These are phyloP conservation scores for Alloplasta piceator DNA, from an alignment of 2,888 invertebrate genomes.

Conservation along the genomic window DNA sequence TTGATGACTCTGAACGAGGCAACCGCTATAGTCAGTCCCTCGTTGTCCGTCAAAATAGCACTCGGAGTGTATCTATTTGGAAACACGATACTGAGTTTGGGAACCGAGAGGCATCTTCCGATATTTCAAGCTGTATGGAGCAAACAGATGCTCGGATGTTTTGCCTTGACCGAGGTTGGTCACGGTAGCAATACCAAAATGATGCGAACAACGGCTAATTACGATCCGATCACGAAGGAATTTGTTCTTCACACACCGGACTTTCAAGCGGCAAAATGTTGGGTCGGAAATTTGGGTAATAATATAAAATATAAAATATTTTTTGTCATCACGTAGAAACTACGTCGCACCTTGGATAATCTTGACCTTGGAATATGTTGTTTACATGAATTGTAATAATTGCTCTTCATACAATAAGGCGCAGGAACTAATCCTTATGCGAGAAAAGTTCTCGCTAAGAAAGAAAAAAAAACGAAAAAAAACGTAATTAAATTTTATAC, in stretches of 20 bases:
- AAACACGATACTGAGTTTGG: constrained; percentile 89
- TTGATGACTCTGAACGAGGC: constrained; percentile 92
- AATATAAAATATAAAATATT: no score
- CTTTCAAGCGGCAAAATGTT: constrained; percentile 92
- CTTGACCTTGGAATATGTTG: no score
- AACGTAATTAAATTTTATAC: no score
- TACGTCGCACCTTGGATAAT: no score
- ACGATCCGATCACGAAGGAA: constrained; percentile 88
- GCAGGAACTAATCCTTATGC: no score
- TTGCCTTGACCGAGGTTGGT: constrained; percentile 94
- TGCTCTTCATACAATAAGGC: no score
- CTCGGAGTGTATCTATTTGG: constrained; percentile 90
- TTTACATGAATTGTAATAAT: no score
- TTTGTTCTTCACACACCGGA: constrained; percentile 90
- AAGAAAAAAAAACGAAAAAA: no score
- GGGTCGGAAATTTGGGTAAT: constrained; percentile 91
- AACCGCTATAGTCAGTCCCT: constrained; percentile 88
- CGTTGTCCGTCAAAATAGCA: constrained; percentile 91
- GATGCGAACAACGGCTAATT: constrained; percentile 94
- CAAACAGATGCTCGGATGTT: constrained; percentile 89
- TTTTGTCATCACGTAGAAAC: no score
- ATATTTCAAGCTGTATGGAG: constrained; percentile 89
- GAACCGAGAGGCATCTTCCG: constrained; percentile 89
- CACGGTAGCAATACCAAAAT: constrained; percentile 96
- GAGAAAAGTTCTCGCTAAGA: no score